Percentiles rank a stretch among this genome's conserved stretches.
Conservation (phyloP, 2,113 vertebrate genomes). For the Nestor notabilis region DNA sequence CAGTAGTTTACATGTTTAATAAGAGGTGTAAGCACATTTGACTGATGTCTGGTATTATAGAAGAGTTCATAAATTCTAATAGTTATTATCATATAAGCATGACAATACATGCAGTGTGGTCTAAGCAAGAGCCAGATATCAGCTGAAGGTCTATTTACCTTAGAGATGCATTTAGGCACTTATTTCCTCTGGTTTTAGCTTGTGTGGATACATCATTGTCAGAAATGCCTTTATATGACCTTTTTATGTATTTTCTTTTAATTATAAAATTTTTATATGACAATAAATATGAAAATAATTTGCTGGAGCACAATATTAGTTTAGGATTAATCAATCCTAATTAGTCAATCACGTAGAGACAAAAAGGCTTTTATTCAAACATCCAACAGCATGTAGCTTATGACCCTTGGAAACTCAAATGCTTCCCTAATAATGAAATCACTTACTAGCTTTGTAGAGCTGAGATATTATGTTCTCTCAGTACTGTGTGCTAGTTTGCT, state of each 20-base stretch:
- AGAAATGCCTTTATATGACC: background rate
- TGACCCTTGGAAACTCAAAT: background rate
- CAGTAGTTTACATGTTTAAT: accelerated
- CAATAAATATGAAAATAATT: background rate
- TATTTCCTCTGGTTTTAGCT: background rate
- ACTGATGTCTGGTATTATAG: background rate
- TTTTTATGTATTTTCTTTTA: background rate
- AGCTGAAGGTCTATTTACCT: background rate
- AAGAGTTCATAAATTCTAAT: background rate
- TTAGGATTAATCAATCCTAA: background rate
- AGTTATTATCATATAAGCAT: background rate
- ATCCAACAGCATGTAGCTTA: background rate
- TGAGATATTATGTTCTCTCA: background rate
- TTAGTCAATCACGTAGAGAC: background rate
- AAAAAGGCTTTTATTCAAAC: background rate
- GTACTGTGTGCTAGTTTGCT: background rate
- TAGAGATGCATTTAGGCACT: background rate
- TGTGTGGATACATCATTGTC: background rate
- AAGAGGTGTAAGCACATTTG: background rate
- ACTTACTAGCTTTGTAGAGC: background rate
- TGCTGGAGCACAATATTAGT: background rate
- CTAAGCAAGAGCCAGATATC: background rate
- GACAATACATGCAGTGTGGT: background rate
- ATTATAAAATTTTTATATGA: background rate
- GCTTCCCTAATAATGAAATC: background rate